Evolutionary conservation across 2,888 invertebrate genomes (phyloP).

Genomic region (Pristionchus mayeri): DNA sequence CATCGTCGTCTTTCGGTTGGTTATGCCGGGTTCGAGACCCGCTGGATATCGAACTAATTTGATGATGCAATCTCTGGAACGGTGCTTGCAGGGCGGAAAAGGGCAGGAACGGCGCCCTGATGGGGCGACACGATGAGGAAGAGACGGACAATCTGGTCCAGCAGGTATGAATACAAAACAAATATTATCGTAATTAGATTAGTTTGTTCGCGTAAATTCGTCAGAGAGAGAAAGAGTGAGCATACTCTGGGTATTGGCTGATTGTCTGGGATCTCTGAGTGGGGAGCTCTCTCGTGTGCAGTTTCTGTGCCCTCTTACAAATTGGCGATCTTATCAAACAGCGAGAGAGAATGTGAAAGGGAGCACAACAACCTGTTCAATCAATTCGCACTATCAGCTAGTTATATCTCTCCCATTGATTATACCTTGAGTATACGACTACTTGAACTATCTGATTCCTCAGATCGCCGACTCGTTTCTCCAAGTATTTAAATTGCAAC

Average conservation of each 20-base stretch:
- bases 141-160: not conserved
- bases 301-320: too few relatives aligned
- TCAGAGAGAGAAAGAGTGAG: not conserved
- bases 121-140: not conserved
- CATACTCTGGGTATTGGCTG: too few relatives aligned
- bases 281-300: too few relatives aligned
- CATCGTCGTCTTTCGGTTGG: not conserved
- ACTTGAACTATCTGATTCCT: not conserved
- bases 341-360: not conserved
- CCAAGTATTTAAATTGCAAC: not conserved
- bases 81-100: not conserved
- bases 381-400: conserved; percentile 5
- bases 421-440: not conserved
- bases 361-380: not conserved
- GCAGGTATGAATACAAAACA: not conserved
- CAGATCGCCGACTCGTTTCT: conserved; percentile 16
- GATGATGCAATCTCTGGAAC: not conserved
- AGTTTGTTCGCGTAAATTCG: not conserved
- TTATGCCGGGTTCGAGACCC: not conserved
- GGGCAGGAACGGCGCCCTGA: too few relatives aligned
- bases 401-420: not conserved
- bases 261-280: too few relatives aligned
- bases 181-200: not conserved
- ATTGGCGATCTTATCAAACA: too few relatives aligned
- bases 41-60: not conserved